Conservation (phyloP, 2,113 vertebrate genomes). For the Pedionomus torquatus region DNA sequence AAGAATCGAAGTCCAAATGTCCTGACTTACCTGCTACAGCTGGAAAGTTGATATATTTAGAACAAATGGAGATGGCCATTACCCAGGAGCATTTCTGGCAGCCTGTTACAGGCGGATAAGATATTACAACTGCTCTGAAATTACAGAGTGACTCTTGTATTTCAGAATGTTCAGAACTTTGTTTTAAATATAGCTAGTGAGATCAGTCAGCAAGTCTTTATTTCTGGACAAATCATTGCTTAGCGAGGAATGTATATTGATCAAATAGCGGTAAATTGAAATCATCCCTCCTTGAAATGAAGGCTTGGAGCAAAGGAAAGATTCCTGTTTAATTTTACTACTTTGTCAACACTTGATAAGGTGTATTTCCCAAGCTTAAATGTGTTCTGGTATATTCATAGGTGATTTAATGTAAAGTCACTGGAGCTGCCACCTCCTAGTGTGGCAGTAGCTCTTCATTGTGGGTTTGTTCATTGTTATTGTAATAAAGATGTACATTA, state of each 20-base stretch:
- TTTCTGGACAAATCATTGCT: conserved; percentile 18
- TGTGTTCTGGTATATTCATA: background rate
- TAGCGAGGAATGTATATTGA: background rate
- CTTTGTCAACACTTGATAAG: background rate
- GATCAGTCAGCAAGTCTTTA: background rate
- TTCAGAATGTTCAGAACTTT: conserved; percentile 68
- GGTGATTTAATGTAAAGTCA: background rate
- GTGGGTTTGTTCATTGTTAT: background rate
- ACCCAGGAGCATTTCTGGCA: conserved; percentile 21
- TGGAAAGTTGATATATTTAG: conserved; percentile 31
- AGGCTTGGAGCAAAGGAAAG: background rate
- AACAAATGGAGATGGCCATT: conserved; percentile 36
- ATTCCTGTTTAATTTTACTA: background rate
- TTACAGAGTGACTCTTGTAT: conserved; percentile 23
- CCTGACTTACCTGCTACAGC: background rate
- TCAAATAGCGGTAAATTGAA: background rate
- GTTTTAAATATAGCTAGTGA: conserved; percentile 58
- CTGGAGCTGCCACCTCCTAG: background rate
- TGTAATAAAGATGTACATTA: background rate
- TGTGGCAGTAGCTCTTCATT: background rate
- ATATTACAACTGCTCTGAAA: conserved; percentile 59
- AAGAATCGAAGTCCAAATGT: background rate
- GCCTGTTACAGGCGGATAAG: background rate
- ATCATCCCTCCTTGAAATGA: background rate
- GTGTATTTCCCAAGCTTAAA: background rate